Evolutionary conservation across 2,888 invertebrate genomes (phyloP).

Genomic region (Plebejus melissa): DNA sequence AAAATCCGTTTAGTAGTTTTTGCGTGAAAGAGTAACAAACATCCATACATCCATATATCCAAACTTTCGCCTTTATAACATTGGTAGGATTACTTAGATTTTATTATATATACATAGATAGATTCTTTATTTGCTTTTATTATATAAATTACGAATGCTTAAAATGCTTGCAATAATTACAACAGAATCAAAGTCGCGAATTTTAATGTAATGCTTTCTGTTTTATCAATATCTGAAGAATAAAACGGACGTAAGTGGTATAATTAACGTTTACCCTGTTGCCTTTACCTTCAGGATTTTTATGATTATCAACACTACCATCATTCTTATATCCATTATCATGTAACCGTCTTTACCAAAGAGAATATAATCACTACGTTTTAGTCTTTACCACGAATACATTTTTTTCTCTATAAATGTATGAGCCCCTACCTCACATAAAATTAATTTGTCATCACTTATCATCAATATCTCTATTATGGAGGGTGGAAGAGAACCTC

Average conservation of each 20-base stretch:
- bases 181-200: background rate
- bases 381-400: too few species aligned
- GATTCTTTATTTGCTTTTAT: conserved; percentile 16
- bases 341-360: too few species aligned
- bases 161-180: too few species aligned
- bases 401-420: too few species aligned
- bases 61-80: background rate
- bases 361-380: too few species aligned
- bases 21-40: too few species aligned
- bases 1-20: too few species aligned
- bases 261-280: background rate
- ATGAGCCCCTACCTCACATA: too few species aligned
- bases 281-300: background rate
- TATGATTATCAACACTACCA: background rate
- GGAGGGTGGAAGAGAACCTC: too few species aligned
- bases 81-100: background rate
- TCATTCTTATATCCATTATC: background rate
- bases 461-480: too few species aligned
- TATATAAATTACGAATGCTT: background rate
- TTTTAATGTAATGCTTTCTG: background rate
- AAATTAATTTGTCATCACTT: too few species aligned
- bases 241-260: background rate
- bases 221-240: background rate
- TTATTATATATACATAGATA: background rate
- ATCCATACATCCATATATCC: too few species aligned